Conservation (phyloP, 2,888 invertebrate genomes). For the Drosophila emarginata region DNA sequence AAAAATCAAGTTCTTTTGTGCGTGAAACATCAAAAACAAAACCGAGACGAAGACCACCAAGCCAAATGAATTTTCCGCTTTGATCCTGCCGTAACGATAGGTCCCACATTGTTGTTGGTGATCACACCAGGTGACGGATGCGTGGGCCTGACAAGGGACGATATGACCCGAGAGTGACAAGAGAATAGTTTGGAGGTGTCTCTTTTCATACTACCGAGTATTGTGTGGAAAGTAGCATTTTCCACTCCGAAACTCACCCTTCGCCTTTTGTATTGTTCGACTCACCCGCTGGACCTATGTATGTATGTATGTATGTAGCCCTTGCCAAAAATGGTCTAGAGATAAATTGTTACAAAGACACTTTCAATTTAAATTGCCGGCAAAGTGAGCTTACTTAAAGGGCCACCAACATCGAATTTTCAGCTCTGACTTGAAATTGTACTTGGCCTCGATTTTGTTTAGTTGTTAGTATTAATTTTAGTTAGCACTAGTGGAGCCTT, state of each 20-base stretch:
- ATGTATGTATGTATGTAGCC: too few species aligned
- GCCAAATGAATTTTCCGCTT: slow-evolving; percentile 81
- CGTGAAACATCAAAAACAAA: slow-evolving; percentile 50
- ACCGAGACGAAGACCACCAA: slow-evolving; percentile 80
- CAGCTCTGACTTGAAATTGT: not conserved
- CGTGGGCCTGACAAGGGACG: slow-evolving; percentile 65
- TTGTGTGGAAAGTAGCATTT: slow-evolving; percentile 74
- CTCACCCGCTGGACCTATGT: slow-evolving; percentile 30
- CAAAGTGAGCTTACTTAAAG: slow-evolving; percentile 36
- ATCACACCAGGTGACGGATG: slow-evolving; percentile 80
- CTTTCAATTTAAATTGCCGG: slow-evolving; percentile 52
- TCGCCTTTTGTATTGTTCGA: slow-evolving; percentile 37
- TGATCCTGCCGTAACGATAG: slow-evolving; percentile 81
- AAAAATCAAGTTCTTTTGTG: slow-evolving; percentile 40
- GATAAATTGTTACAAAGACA: slow-evolving; percentile 33
- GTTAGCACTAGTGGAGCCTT: not conserved
- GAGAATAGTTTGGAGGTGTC: slow-evolving; percentile 74
- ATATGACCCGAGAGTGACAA: slow-evolving; percentile 56
- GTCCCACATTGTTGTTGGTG: slow-evolving; percentile 64
- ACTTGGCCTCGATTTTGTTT: slow-evolving; percentile 11
- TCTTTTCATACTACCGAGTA: slow-evolving; percentile 71
- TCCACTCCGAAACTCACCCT: slow-evolving; percentile 27
- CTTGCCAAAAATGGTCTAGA: slow-evolving; percentile 41
- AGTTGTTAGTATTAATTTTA: not conserved
- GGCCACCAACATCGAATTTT: slow-evolving; percentile 51